Conservation (phyloP, 2,113 vertebrate genomes). For the Spea multiplicata region DNA sequence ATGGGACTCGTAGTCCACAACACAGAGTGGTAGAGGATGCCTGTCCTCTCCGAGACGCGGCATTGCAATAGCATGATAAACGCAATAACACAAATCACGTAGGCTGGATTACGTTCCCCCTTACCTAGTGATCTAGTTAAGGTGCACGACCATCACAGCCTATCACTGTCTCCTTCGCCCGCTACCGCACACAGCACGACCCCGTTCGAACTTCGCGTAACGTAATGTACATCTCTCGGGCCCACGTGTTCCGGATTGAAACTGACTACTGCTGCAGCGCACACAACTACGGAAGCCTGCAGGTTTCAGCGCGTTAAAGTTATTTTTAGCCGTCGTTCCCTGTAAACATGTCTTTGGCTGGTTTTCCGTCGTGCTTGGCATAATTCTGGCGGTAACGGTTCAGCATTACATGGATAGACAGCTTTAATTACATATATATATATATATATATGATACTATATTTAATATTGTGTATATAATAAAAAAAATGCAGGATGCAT, state of each 20-base stretch:
- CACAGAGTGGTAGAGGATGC: background rate
- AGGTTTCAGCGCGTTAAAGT: background rate
- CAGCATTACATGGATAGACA: too few species aligned
- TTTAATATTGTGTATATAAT: too few species aligned
- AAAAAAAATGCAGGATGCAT: too few species aligned
- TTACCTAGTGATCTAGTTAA: background rate
- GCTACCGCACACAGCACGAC: background rate
- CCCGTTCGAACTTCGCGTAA: background rate
- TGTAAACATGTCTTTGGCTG: background rate
- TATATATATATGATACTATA: too few species aligned
- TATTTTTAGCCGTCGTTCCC: background rate
- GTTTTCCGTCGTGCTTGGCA: too few species aligned
- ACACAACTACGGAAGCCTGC: slow-evolving; percentile 27
- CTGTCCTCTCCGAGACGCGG: background rate
- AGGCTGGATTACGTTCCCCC: background rate
- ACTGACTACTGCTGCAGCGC: background rate
- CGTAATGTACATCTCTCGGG: background rate
- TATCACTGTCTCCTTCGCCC: background rate
- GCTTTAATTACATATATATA: too few species aligned
- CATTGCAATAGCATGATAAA: background rate
- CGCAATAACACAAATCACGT: background rate
- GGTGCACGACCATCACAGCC: background rate
- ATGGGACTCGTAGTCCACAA: background rate
- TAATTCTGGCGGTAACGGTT: too few species aligned
- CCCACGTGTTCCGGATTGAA: slow-evolving; percentile 5